Evolutionary conservation across 2,888 invertebrate genomes (phyloP), one percentile per base, ranked within the genome.

Genomic region (Diadromus collaris): DNA sequence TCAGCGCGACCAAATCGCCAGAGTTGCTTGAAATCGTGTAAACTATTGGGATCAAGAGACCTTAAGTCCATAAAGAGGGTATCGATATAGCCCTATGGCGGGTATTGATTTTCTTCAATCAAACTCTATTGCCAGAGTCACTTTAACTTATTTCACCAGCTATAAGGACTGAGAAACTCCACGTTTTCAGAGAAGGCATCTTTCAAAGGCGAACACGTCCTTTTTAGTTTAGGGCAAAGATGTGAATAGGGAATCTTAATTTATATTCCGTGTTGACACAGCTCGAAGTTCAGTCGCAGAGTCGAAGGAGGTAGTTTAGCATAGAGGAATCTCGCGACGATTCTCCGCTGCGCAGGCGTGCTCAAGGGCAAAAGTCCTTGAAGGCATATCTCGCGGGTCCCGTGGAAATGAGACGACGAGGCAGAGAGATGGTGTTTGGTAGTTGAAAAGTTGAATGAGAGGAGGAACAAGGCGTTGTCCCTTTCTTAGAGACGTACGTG

Each of bases 401-500:
- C 9, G 75, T 38, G 38, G 38, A 38, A 61, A 58, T 44, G 29
- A 34, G 38, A 46, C 58, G 56, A 56, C 51, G 19, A 48, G 41
- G 38, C 13, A 61, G 19, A 19, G 19, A 9, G 9, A 48, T 48
- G 27, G 32, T 63, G 48, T 64, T 70, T 29, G 58, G 64, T 27
- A 32, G 70, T 68, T 56, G 27, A 69, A 44, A 48, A 60, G 63
- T 46, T 61, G 74, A 68, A 69, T 38, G 69, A 64, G 41, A 58
- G 16, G 61, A 38, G 41, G 44, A 29, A 46, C 68, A 74, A 65
- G 44, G 29, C 61, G 72, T 60, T 68, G 48, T 68, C 72, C 79
- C 72, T 58, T 60, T 44, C 58, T 69, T 46, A 44, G 34, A 38
- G 76, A 74, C 24, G 75, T 74, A 71, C 69, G 71, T 71, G 74